Evolutionary conservation across 1,140 invertebrate species (phyloP).

Genomic region (Drosophila prosaltans): DNA sequence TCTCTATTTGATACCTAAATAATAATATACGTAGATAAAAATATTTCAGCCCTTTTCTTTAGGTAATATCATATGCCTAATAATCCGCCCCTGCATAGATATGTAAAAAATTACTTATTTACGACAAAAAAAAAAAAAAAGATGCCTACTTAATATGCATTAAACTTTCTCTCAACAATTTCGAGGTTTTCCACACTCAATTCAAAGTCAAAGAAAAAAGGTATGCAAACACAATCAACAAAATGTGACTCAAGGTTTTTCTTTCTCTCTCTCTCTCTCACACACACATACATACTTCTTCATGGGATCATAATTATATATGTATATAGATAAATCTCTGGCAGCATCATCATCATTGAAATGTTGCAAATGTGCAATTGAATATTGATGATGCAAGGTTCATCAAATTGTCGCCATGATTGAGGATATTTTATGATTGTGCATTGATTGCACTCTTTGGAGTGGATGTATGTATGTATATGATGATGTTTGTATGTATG

Average conservation of each 20-base stretch:
- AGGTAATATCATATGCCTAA: too few species aligned
- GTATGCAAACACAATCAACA: conserved; percentile 43
- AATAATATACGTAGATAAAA: too few species aligned
- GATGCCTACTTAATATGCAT: conserved; percentile 34
- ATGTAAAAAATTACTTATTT: too few species aligned
- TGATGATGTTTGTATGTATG: background rate
- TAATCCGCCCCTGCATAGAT: too few species aligned
- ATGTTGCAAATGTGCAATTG: background rate
- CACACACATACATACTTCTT: too few species aligned
- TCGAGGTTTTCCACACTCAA: conserved; percentile 38
- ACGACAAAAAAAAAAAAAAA: background rate
- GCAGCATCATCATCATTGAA: conserved; percentile 31
- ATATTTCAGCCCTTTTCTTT: too few species aligned
- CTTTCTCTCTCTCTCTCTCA: background rate
- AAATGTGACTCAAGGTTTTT: conserved; percentile 1
- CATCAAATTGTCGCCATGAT: conserved; percentile 6
- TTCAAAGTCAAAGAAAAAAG: conserved; percentile 65
- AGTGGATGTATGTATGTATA: background rate
- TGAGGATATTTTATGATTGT: background rate
- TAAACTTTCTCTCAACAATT: conserved; percentile 49
- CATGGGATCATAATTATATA: background rate
- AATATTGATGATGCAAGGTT: background rate
- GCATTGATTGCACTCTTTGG: conserved; percentile 7
- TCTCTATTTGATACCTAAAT: too few species aligned
- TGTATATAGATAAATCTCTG: background rate